These are phyloP conservation scores for Dryococelus australis DNA, from an alignment of 2,888 invertebrate genomes.

Conservation along the genomic window DNA sequence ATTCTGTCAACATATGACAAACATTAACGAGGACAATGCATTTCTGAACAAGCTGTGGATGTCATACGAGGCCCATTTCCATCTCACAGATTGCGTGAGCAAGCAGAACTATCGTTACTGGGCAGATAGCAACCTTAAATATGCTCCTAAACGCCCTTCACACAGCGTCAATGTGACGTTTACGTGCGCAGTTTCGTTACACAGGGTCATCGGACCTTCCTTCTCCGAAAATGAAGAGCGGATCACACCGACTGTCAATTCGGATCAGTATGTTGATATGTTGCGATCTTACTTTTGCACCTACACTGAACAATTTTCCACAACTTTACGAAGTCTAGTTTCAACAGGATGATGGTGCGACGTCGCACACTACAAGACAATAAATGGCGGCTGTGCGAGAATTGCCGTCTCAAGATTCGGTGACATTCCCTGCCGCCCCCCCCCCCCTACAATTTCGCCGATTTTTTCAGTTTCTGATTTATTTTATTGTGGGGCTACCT, in stretches of 20 bases:
- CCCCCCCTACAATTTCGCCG: neutral
- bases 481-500: neutral
- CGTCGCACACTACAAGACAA: too few species aligned
- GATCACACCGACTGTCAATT: neutral
- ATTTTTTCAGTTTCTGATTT: neutral
- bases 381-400: slow-evolving; percentile 10
- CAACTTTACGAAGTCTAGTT: neutral
- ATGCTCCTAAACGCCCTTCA: neutral
- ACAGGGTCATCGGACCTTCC: neutral
- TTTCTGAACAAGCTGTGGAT: slow-evolving; percentile 34
- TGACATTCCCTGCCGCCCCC: neutral
- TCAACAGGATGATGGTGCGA: neutral
- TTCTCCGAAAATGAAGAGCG: neutral
- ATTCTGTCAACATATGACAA: slow-evolving; percentile 32
- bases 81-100: slow-evolving; percentile 29
- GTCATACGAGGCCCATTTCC: slow-evolving; percentile 33
- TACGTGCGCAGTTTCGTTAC: slow-evolving; percentile 24
- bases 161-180: slow-evolving; percentile 13
- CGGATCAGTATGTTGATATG: neutral
- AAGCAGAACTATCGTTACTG: slow-evolving; percentile 25
- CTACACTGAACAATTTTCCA: neutral
- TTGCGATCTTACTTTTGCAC: neutral
- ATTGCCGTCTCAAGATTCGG: neutral
- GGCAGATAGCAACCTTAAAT: slow-evolving; percentile 6
- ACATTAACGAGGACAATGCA: slow-evolving; percentile 28